Evolutionary conservation across 1,140 invertebrate genomes (phyloP), one percentile per base, ranked within the genome.

Genomic region (Drosophila sechellia): DNA sequence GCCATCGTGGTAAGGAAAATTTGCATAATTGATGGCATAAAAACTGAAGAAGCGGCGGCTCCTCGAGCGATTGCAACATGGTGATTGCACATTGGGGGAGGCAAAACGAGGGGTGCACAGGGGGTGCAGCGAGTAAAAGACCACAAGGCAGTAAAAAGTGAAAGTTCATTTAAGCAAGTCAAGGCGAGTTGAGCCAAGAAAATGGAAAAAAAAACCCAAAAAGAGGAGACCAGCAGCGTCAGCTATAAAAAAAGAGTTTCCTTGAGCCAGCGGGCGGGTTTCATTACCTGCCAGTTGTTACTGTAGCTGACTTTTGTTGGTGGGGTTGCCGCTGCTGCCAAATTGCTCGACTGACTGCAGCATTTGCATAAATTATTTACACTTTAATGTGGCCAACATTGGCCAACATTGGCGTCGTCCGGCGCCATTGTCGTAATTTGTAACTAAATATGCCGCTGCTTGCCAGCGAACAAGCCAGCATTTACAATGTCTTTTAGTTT

Each of bases 331-430:
- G 65, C 48, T 59, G 79, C 75, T 89, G 85, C 85, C 79, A 84
- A 89, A 87, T 87, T 79, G 83, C 71, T 61, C 77, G 84, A 66
- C 50, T 70, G 79, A 71, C 76, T 74, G 75, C 84, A 80, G 77
- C 79, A 90, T 90, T 85, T 90, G 81, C 86, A 90, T 90, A 90
- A 90, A 90, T 90, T 90, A 90, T 86, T 86, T 86, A 86, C 77
- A 81, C 85, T 87, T 86, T 87, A 86, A 86, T 86, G 87, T 86
- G 83, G 83, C 83, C 81, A 86, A 50, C 81, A 77, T 64, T 64
- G 77, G 73, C 75, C 63, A n/a, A n/a, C n/a, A n/a, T n/a, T 63
- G 72, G 63, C 75, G n/a, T n/a, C 58, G 72, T 70, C 72, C 49
- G 81, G 76, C 81, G 81, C 73, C 81, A 83, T 86, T 86, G 83